Percentiles rank a stretch among this genome's conserved stretches.
Evolutionary conservation across 2,888 invertebrate genomes (phyloP).

Genomic region (Nephrocerus scutellatus): DNA sequence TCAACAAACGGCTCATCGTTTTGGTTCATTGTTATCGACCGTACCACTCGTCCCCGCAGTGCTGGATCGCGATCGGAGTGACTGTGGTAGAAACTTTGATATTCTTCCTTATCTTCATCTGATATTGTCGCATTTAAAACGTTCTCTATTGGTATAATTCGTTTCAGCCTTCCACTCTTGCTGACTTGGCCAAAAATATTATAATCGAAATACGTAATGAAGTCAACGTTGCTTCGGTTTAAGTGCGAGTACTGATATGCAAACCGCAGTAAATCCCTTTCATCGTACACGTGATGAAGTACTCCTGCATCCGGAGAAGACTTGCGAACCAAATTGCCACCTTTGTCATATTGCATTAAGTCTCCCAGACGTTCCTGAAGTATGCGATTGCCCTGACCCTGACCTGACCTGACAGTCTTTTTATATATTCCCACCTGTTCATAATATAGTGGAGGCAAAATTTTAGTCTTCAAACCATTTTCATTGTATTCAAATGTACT

Average conservation of each 20-base stretch:
- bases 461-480: constrained; percentile 13
- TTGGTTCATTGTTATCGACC: constrained; percentile 11
- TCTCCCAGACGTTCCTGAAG: constrained; percentile 4
- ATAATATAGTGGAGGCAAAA: constrained; percentile 23
- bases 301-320: constrained; percentile 10
- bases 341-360: constrained; percentile 7
- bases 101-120: not conserved
- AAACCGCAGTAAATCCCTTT: constrained; percentile 1
- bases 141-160: constrained; percentile 1
- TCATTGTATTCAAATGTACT: constrained; percentile 18
- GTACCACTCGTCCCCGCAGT: constrained; percentile 8
- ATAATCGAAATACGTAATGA: constrained; percentile 11
- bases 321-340: constrained; percentile 9
- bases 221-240: constrained; percentile 1
- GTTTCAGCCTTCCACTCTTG: constrained; percentile 2
- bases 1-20: constrained; percentile 9
- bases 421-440: constrained; percentile 13
- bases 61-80: constrained; percentile 9
- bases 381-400: not conserved
- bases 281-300: constrained; percentile 8
- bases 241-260: constrained; percentile 6
- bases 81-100: constrained; percentile 9
- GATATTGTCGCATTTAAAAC: not conserved
- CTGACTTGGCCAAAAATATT: constrained; percentile 4
- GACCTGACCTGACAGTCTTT: constrained; percentile 3